phyloP scores from a whole-genome alignment of 2,113 vertebrate genomes.

The Accipiter virgatus region DNA sequence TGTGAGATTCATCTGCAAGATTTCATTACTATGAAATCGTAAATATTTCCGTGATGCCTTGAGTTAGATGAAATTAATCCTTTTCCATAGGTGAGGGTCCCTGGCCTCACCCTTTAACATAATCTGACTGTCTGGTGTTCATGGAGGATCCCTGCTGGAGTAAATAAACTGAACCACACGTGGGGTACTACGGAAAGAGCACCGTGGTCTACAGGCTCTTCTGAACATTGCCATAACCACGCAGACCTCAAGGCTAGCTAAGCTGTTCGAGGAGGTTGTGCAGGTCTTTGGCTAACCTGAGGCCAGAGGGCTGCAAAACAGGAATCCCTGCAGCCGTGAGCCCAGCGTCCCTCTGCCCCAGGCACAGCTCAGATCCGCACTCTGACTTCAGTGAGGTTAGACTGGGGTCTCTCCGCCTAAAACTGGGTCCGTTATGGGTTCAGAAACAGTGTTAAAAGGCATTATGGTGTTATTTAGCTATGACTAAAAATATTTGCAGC shows the following conservation, averaged over 20 bases:
- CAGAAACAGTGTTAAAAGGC: background rate
- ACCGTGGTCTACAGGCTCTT: background rate
- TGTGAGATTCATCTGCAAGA: background rate
- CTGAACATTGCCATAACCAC: background rate
- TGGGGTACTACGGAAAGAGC: background rate
- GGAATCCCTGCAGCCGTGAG: fast-evolving
- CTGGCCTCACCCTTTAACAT: background rate
- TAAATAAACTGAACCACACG: background rate
- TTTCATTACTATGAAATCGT: background rate
- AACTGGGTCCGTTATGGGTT: background rate
- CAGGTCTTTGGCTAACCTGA: background rate
- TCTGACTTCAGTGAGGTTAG: fast-evolving
- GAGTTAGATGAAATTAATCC: background rate
- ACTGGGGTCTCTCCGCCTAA: background rate
- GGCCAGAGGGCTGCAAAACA: background rate
- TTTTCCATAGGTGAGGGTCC: background rate
- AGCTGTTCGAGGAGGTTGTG: background rate
- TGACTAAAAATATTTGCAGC: background rate
- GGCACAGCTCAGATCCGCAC: background rate
- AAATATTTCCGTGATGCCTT: background rate
- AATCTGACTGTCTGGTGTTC: background rate
- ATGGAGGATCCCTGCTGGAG: background rate
- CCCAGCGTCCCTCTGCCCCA: background rate
- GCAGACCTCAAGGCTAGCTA: background rate
- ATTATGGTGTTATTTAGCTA: background rate